Base-by-base conservation (phyloP, 1,140 invertebrate genomes). In the Meloidogyne exigua region DNA sequence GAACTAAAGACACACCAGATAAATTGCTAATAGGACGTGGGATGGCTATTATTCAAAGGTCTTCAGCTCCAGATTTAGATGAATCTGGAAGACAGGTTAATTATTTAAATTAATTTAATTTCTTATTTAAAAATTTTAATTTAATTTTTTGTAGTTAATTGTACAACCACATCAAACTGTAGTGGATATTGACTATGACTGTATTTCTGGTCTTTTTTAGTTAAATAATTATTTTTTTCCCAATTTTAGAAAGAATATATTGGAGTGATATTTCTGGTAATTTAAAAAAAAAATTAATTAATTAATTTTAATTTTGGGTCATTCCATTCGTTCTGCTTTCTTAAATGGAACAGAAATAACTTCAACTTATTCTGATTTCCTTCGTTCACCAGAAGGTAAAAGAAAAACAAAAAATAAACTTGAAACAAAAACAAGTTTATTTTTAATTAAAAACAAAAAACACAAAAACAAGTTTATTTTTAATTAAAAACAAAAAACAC, bases 371-470 rank as follows among this genome's bases (percentile, higher is more conserved):
- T 42, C 75, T 13, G 76, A 82, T n/a, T 75, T 77, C 12, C 76
- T 87, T 2, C 78, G 77, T 18, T 76, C 68, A 74, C 93, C 94
- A 0, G 96, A 99, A 90, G 96, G 96, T 73, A n/a, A 13, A 65
- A 21, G 13, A 15, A 18, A 62, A 42, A n/a, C 32, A n/a, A n/a
- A n/a, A n/a, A n/a, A n/a, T n/a, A n/a, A n/a, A n/a, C n/a, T n/a
- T n/a, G n/a, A n/a, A n/a, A n/a, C n/a, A n/a, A n/a, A n/a, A n/a
- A n/a, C n/a, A n/a, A n/a, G n/a, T n/a, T n/a, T n/a, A n/a, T n/a
- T n/a, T n/a, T n/a, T n/a, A n/a, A n/a, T n/a, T n/a, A n/a, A n/a
- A n/a, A n/a, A n/a, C n/a, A n/a, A n/a, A n/a, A n/a, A n/a, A n/a
- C n/a, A n/a, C n/a, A n/a, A n/a, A n/a, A n/a, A n/a, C n/a, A n/a